Evolutionary conservation across 2,113 vertebrate genomes (phyloP), one percentile per base, ranked within the genome.

Genomic region (Platichthys flesus): DNA sequence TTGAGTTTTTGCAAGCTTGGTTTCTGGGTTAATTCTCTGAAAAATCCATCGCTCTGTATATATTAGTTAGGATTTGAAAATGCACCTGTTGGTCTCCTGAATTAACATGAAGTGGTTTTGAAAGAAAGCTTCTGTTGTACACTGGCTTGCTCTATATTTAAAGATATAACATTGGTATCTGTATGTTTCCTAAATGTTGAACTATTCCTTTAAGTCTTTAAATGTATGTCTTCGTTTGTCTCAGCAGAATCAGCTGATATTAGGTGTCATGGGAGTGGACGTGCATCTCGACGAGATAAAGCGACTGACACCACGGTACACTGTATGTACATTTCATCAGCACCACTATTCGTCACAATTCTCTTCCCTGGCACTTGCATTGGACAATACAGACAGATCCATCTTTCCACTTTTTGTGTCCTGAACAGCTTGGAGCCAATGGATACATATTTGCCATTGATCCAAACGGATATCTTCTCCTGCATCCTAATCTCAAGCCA

Each of bases 391-490:
- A 55, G 14, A 56, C 13, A 28, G 20, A 56, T 1, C 20, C 7
- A 58, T 45, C 7, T 31, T 16, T 42, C 58, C 15, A 1, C 47
- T 64, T 66, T 37, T 42, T 65, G 21, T 63, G 31, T 73, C 42
- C 23, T 79, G 0, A 71, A 60, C 85, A 95, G 94, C 92, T 95
- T 1, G 98, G 98, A 51, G 97, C 97, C 60, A 99, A 99, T 23
- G 98, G 98, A 70, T 99, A 99, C 86, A 98, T 98, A 86, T 99
- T 98, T 94, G 97, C 98, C 61, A 97, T 99, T 18, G 98, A 99
- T 90, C 97, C 97, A 86, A 99, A 99, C 79, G 98, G 98, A 76
- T 99, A 99, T 89, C 96, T 99, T 76, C 94, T 99, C 20, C 95
- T 99, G 76, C 98, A 99, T 86, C 98, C 98, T 76, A 99, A 99